Conservation (phyloP, 2,797 vertebrate species). For the Erithacus rubecula region DNA sequence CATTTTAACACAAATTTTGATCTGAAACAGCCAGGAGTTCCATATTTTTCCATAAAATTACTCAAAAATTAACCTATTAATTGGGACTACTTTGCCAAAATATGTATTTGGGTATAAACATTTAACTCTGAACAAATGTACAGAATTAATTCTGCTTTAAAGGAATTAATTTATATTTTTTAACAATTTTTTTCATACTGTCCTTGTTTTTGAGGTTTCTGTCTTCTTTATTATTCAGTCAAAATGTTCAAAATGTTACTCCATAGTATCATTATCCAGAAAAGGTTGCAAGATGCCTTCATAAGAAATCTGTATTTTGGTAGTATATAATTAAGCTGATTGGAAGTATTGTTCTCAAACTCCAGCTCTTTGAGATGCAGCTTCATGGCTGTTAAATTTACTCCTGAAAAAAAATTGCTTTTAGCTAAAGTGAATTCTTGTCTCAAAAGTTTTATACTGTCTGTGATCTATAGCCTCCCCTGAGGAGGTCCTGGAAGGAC, state of each 20-base stretch:
- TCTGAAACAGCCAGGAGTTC: neutral
- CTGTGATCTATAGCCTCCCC: neutral
- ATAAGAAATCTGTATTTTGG: neutral
- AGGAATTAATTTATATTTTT: neutral
- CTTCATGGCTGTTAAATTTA: neutral
- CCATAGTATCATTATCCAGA: neutral
- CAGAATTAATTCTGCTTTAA: neutral
- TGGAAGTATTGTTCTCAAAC: neutral
- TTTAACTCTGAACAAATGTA: neutral
- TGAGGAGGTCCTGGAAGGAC: neutral
- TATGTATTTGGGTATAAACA: neutral
- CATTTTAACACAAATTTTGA: neutral
- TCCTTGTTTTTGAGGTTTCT: neutral
- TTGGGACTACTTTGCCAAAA: neutral
- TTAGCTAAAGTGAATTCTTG: neutral
- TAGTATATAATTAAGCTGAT: conserved; percentile 31
- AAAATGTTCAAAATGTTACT: neutral
- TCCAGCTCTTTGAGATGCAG: neutral
- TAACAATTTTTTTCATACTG: neutral
- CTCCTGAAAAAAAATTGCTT: neutral
- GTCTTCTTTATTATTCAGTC: neutral
- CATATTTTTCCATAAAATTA: neutral
- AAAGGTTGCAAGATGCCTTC: neutral
- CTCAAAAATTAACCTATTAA: neutral
- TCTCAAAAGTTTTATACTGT: neutral